Percentiles rank a stretch among this genome's conserved stretches.
Evolutionary conservation across 2,888 invertebrate species (phyloP).

Genomic region (Tuta absoluta): DNA sequence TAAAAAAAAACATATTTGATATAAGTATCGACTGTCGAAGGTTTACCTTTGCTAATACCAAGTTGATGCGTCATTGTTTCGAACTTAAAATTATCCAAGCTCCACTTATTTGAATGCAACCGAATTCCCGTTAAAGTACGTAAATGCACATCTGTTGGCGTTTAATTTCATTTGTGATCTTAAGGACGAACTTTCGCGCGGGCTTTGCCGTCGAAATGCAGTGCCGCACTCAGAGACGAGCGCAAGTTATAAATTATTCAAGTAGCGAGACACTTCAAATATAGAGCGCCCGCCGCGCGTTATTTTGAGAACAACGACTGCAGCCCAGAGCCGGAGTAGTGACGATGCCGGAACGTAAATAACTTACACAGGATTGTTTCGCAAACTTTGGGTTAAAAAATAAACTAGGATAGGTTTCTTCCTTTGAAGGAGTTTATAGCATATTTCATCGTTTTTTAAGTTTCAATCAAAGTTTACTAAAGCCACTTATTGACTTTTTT

Average conservation of each 20-base stretch:
- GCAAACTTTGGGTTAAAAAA: background rate
- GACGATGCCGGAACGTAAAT: slow-evolving; percentile 1
- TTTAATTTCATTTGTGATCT: slow-evolving; percentile 45
- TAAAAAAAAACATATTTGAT: too few species aligned
- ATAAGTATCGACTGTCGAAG: too few species aligned
- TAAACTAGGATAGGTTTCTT: too few species aligned
- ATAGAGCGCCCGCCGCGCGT: slow-evolving; percentile 62
- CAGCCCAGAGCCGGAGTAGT: slow-evolving; percentile 14
- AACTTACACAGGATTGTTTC: background rate
- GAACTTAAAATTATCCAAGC: background rate
- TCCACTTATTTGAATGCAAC: background rate
- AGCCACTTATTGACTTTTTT: too few species aligned
- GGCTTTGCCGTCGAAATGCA: slow-evolving; percentile 68
- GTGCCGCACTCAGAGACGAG: slow-evolving; percentile 63
- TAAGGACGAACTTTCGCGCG: slow-evolving; percentile 57
- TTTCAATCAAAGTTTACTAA: too few species aligned
- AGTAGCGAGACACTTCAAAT: slow-evolving; percentile 77
- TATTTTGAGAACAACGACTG: slow-evolving; percentile 32
- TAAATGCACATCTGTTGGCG: slow-evolving; percentile 31
- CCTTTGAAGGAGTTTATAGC: too few species aligned
- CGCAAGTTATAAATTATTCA: slow-evolving; percentile 79
- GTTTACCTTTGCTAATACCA: too few species aligned
- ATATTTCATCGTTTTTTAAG: too few species aligned
- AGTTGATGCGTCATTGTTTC: too few species aligned
- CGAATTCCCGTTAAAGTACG: background rate